phyloP scores from a whole-genome alignment of 1,140 invertebrate species.

The Hormaphis cornu region DNA sequence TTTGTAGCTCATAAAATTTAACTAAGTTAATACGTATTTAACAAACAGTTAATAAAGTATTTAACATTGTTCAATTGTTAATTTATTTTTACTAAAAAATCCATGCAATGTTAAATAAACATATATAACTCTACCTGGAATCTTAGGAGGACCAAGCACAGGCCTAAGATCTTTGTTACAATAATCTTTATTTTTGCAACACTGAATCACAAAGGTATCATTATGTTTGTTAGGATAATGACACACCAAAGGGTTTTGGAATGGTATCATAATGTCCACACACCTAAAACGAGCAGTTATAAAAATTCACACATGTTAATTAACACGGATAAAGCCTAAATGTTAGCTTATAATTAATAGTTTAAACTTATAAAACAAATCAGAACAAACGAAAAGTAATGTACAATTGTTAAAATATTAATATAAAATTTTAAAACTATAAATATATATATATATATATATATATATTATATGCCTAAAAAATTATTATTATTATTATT shows the following conservation, averaged over 20 bases:
- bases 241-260: conserved; percentile 9
- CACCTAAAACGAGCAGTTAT: conserved; percentile 38
- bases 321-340: conserved; percentile 21
- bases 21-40: too few relatives aligned
- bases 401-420: neutral
- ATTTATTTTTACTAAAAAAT: neutral
- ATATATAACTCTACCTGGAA: conserved; percentile 2
- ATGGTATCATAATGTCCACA: conserved; percentile 23
- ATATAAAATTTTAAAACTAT: neutral
- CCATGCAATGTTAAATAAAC: conserved; percentile 5
- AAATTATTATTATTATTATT: conserved; percentile 29
- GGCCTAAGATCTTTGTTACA: conserved; percentile 51
- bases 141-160: conserved; percentile 20
- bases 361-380: neutral
- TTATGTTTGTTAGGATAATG: conserved; percentile 29
- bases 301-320: conserved; percentile 26
- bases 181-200: conserved; percentile 43
- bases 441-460: too few relatives aligned
- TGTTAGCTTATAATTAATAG: neutral
- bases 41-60: too few relatives aligned
- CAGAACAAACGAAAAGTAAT: neutral
- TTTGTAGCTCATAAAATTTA: too few relatives aligned
- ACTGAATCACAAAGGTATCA: conserved; percentile 21
- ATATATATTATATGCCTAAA: neutral
- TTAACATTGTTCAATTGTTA: neutral